Base-by-base conservation (phyloP, 2,797 vertebrate species). In the Siniperca undulata region DNA sequence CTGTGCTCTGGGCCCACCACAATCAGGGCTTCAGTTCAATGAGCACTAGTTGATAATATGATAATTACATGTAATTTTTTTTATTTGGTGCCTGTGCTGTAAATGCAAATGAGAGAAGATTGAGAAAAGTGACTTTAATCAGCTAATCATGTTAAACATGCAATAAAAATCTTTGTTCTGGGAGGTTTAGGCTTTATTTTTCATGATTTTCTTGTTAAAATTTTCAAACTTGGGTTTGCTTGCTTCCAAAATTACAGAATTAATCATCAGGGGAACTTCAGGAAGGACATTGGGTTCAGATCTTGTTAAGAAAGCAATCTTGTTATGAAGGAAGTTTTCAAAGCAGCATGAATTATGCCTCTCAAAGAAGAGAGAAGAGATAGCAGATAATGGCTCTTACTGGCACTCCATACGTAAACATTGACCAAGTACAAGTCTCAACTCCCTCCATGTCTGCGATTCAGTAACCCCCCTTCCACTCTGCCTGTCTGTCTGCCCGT, bases 261-360 rank as follows among this genome's bases (percentile, higher is more conserved):
- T 59, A 58, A 70, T n/a, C 48, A 61, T 65, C 3, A 80, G 40
- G 16, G 19, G 46, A 73, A 24, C 42, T 62, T 38, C 20, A 58
- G 36, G n/a, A 64, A 34, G 38, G 46, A 66, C 0, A 27, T 13
- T 50, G 44, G 3, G 40, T 67, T 13, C 44, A 73, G 8, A 10
- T 72, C 1, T 66, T n/a, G 44, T 71, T 24, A 55, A 56, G 30
- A 80, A 77, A 81, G 16, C 60, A 44, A 52, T 78, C 52, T 87
- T 82, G 75, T 83, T 74, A 77, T 86, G 55, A 87, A 85, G 74
- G 80, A 84, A 88, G 81, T 74, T 83, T 88, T 78, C 20, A 84
- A 59, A 85, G 73, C 87, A 86, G 88, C 74, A 83, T 84, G 64
- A 73, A 53, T 82, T 48, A 56, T 30, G 24, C 82, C 17, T 30